Evolutionary conservation across 2,113 vertebrate species (phyloP), one percentile per base, ranked within the genome.

Genomic region (Myiagra hebetior): DNA sequence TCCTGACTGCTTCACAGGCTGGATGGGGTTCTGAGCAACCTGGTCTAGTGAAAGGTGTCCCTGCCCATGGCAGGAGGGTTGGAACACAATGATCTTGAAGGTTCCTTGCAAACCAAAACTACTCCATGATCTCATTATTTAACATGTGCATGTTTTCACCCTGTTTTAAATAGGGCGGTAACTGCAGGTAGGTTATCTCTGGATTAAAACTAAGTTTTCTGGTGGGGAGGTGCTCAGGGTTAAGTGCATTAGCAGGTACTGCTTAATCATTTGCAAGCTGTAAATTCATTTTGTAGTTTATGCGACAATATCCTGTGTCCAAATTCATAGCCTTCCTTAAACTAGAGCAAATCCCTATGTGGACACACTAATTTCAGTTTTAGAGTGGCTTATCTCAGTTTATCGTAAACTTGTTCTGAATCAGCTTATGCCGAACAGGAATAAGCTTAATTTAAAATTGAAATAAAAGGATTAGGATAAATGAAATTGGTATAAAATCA

Each of bases 401-500:
- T 95, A 95, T 97, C 89, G 0, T 83, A 94, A 96, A 96, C 87
- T 94, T 87, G 49, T 91, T 95, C 93, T 87, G 89, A 94, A 89
- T 89, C 81, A 76, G 87, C 81, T 96, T 94, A 94, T 39, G 30
- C 39, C 0, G 0, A 91, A 93, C 62, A 46, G 21, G 81, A 95
- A 97, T 85, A 89, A 56, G 81, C 55, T 91, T 94, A 89, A 91
- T 88, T 93, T 94, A 74, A 95, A 95, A 93, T 65, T 87, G 42
- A 96, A 96, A 94, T 85, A 93, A 96, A 94, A 89, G 87, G 84
- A 95, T 96, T 95, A 96, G 67, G 70, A 76, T 94, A 83, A 93
- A 69, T 31, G 3, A 87, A 96, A 95, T 93, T 87, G 75, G 85
- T 91, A 78, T 87, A 96, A 96, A 96, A 91, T 89, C 77, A 85